A percentile compares a stretch with the other conserved stretches of the same genome.
phyloP scores from a whole-genome alignment of 2,797 vertebrate species.

The Numenius phaeopus region DNA sequence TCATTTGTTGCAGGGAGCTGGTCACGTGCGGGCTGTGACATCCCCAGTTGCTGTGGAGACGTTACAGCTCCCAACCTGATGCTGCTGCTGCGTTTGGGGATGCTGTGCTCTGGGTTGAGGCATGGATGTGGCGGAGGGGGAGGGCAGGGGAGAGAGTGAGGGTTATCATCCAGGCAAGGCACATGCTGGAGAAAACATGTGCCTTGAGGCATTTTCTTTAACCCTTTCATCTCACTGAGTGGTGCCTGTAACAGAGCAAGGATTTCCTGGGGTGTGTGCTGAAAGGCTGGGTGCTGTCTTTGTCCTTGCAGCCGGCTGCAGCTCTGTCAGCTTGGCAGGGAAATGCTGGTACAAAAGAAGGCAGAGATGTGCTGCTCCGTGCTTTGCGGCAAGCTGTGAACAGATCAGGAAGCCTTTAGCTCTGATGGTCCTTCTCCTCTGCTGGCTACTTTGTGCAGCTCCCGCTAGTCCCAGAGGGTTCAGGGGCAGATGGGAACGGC shows the following conservation, averaged over 20 bases:
- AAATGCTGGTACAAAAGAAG: neutral
- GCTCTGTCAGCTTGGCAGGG: neutral
- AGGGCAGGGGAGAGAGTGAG: neutral
- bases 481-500: neutral
- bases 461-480: neutral
- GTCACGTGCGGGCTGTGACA: neutral
- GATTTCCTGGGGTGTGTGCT: neutral
- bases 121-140: neutral
- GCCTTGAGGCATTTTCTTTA: neutral
- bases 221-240: neutral
- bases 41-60: conserved; percentile 22
- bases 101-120: neutral
- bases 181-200: neutral
- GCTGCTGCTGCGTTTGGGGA: neutral
- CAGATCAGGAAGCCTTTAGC: neutral
- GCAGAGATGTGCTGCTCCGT: neutral
- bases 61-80: neutral
- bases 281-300: neutral
- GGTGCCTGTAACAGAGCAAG: neutral
- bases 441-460: neutral
- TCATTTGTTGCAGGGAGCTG: neutral
- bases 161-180: neutral
- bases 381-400: neutral
- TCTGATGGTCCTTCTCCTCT: neutral
- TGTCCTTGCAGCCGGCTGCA: neutral